These are phyloP conservation scores for Hemibagrus wyckioides DNA, from an alignment of 2,113 vertebrate species.

Conservation along the genomic window DNA sequence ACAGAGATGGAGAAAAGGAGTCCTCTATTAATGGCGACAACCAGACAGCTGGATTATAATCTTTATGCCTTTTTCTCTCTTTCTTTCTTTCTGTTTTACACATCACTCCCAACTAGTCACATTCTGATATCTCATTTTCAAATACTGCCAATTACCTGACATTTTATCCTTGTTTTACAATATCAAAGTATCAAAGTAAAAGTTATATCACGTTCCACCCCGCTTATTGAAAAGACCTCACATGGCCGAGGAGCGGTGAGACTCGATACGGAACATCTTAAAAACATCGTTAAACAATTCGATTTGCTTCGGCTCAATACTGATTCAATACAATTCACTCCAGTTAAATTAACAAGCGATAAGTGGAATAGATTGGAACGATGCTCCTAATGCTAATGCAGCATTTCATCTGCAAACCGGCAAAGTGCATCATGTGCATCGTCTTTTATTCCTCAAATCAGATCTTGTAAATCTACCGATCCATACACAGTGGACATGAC, in stretches of 20 bases:
- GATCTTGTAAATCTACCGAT: background rate
- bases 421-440: background rate
- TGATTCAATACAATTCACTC: background rate
- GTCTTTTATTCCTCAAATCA: background rate
- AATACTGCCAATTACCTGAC: background rate
- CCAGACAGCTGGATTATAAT: constrained; percentile 18
- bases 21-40: background rate
- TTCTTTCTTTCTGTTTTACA: background rate
- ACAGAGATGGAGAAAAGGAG: background rate
- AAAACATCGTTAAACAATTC: background rate
- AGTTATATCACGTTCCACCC: background rate
- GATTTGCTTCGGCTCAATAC: background rate
- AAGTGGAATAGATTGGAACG: background rate
- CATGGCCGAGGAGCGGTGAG: background rate
- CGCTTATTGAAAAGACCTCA: background rate
- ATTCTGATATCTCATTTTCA: background rate
- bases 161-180: background rate
- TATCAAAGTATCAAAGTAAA: too few relatives aligned
- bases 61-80: background rate
- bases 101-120: background rate
- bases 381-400: background rate
- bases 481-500: background rate
- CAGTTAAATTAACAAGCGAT: background rate
- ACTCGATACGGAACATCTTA: background rate
- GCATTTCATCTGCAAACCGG: background rate